A percentile compares a stretch with the other conserved stretches of the same genome.
Evolutionary conservation across 2,797 vertebrate genomes (phyloP).

Genomic region (Neosalanx taihuensis): DNA sequence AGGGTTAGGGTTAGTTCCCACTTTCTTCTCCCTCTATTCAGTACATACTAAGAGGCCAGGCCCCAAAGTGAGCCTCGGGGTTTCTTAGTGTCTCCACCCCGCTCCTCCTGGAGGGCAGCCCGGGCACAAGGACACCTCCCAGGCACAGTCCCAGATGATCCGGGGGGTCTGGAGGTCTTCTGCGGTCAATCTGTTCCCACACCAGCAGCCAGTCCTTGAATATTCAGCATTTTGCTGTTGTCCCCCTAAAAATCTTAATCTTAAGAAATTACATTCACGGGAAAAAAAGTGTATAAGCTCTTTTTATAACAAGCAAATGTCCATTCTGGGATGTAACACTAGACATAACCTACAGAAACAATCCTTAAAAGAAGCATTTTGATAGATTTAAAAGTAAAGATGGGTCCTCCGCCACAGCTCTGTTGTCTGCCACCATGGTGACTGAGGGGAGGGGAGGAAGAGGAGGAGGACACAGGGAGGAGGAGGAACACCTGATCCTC

Average conservation of each 20-base stretch:
- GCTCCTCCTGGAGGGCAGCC: conserved; percentile 41
- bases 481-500: conserved; percentile 14
- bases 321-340: conserved; percentile 45
- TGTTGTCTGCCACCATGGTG: conserved; percentile 80
- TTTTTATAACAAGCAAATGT: conserved; percentile 39
- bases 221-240: conserved; percentile 64
- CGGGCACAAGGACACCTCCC: conserved; percentile 30
- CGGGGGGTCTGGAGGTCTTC: conserved; percentile 24
- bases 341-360: conserved; percentile 23
- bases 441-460: conserved; percentile 72
- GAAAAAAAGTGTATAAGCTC: conserved; percentile 33
- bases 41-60: conserved; percentile 56
- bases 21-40: conserved; percentile 23
- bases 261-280: conserved; percentile 40
- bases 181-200: conserved; percentile 31
- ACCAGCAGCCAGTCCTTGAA: conserved; percentile 55
- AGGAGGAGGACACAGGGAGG: conserved; percentile 29
- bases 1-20: conserved; percentile 15
- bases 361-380: conserved; percentile 37
- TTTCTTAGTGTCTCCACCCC: conserved; percentile 47
- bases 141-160: conserved; percentile 16
- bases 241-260: conserved; percentile 38
- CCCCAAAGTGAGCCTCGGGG: conserved; percentile 69
- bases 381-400: conserved; percentile 53
- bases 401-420: conserved; percentile 46